Conservation (phyloP, 2,113 vertebrate species). For the Opisthocomus hoazin region DNA sequence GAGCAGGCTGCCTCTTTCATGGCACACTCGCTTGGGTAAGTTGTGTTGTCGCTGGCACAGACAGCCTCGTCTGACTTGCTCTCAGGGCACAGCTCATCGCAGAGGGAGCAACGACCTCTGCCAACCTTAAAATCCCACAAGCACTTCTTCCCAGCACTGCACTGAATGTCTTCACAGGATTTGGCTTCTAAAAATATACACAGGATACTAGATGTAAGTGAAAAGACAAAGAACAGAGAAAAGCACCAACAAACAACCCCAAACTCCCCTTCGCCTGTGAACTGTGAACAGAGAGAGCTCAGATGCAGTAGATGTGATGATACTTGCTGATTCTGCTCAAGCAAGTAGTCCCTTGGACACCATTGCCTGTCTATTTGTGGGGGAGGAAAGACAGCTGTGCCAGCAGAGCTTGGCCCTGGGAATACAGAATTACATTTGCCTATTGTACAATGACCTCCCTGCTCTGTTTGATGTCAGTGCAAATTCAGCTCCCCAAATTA, state of each 20-base stretch:
- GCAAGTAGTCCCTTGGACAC: neutral
- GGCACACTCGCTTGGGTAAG: conserved; percentile 94
- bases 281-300: neutral
- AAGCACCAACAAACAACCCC: neutral
- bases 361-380: neutral
- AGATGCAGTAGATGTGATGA: neutral
- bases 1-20: conserved; percentile 98
- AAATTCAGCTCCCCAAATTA: neutral
- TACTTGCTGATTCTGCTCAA: neutral
- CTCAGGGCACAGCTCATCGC: conserved; percentile 87
- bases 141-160: conserved; percentile 90
- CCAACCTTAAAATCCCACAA: conserved; percentile 93
- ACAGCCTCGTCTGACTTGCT: conserved; percentile 91
- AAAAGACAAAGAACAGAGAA: neutral
- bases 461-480: neutral
- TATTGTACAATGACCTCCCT: neutral
- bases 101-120: conserved; percentile 90
- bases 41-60: conserved; percentile 97
- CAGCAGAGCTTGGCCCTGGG: conserved; percentile 21
- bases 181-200: conserved; percentile 87
- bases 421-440: conserved; percentile 28
- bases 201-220: conserved; percentile 54
- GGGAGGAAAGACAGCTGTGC: neutral
- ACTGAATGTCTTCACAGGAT: conserved; percentile 97
- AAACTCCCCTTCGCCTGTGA: neutral